Base-by-base conservation (phyloP, 1,140 invertebrate genomes). In the Neuroterus valhalla region DNA sequence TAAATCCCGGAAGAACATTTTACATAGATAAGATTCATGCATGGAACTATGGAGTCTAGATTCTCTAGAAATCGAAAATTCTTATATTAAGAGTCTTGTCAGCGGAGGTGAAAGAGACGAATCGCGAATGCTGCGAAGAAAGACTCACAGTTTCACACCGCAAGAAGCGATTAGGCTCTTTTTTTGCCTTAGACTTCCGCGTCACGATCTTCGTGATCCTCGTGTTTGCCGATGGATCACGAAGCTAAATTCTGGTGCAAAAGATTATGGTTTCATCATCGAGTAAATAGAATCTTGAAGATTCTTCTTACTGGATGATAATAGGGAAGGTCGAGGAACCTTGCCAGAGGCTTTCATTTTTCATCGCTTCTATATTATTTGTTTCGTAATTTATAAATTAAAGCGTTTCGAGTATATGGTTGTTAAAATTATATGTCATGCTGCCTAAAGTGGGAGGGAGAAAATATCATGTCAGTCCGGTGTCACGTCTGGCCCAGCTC, bases 131-230 rank as follows among this genome's bases (percentile, higher is more conserved):
- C 31, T 21, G 17, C 3, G 46, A 48, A 48, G 46, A 48, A 48
- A 48, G n/a, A 48, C n/a, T n/a, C n/a, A n/a, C 15, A 19, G n/a
- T 17, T n/a, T 38, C 10, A 38, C 31, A 38, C 31, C 31, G 31
- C 31, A 8, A 8, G 1, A 48, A 8, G 17, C 1, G 46, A 48
- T 48, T 48, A 48, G n/a, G 17, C 17, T 17, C n/a, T 12, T 55
- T 14, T 11, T 38, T 38, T 5, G 14, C 2, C 3, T 5, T 19
- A 15, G 42, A 67, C 74, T 71, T 76, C 75, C 75, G 75, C 78
- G 68, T 79, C 78, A 77, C 78, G 78, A 75, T 71, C 11, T 67
- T 74, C 72, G 75, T 73, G 72, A 77, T 75, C 69, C 70, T 67
- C 38, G 45, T 62, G 43, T 46, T 52, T 46, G 26, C 21, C 19